Conservation (phyloP, 2,888 invertebrate species). For the Hanleya hanleyi region DNA sequence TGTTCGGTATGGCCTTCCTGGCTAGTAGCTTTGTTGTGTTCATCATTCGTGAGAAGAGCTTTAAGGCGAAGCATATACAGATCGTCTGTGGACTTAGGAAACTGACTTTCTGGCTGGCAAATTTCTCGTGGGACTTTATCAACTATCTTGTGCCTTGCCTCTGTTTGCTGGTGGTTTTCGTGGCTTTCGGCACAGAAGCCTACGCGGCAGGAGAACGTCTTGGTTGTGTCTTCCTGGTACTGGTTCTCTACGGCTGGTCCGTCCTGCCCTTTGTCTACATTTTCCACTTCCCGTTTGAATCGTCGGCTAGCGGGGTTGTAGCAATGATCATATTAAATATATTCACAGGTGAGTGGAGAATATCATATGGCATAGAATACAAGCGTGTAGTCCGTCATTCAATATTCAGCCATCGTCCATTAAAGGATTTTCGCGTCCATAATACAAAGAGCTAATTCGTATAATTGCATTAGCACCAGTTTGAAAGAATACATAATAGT, state of each 20-base stretch:
- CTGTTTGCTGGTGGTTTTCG: conserved; percentile 78
- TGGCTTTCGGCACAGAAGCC: conserved; percentile 81
- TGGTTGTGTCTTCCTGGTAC: conserved; percentile 76
- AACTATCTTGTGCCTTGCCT: conserved; percentile 79
- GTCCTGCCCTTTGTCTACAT: conserved; percentile 84
- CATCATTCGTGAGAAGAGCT: conserved; percentile 61
- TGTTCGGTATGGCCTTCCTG: conserved; percentile 70
- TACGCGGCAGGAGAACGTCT: conserved; percentile 73
- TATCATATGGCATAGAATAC: no score
- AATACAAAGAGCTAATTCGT: no score
- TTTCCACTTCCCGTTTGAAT: conserved; percentile 80
- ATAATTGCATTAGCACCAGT: no score
- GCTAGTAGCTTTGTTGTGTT: conserved; percentile 64
- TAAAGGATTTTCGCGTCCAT: no score
- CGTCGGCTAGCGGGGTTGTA: conserved; percentile 85
- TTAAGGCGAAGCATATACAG: conserved; percentile 65
- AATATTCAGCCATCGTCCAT: no score
- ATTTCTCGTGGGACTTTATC: conserved; percentile 81
- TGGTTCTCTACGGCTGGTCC: conserved; percentile 82
- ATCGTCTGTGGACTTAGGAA: conserved; percentile 60
- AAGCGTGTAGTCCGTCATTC: no score
- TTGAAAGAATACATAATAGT: no score
- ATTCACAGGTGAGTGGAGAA: conserved; percentile 82
- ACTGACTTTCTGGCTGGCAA: conserved; percentile 80
- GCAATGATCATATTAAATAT: conserved; percentile 82